phyloP scores from a whole-genome alignment of 2,888 invertebrate genomes.

The Drosophila borborema region DNA sequence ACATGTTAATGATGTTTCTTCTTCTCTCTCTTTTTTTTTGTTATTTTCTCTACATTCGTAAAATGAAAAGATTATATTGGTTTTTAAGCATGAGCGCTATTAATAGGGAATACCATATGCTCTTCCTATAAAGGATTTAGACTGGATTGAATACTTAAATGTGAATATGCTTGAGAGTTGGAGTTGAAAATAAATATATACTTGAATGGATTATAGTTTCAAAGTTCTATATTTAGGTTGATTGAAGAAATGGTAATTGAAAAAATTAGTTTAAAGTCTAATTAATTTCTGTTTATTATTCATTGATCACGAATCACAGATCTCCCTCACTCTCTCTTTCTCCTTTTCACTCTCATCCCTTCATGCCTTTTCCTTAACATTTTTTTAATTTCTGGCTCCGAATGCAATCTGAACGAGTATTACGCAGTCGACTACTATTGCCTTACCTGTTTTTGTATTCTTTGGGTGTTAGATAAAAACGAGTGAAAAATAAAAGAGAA shows the following conservation, averaged over 20 bases:
- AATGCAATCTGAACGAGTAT: background rate
- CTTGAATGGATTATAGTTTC: no score
- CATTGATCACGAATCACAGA: no score
- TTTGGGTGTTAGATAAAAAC: slow-evolving; percentile 53
- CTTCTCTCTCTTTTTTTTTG: background rate
- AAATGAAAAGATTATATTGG: background rate
- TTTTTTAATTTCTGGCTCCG: no score
- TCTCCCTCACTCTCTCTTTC: no score
- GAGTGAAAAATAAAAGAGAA: slow-evolving; percentile 11
- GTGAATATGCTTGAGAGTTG: background rate
- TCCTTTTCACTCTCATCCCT: no score
- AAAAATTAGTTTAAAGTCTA: no score
- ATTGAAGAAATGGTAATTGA: no score
- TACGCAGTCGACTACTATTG: background rate
- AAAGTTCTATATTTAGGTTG: no score
- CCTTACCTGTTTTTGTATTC: slow-evolving; percentile 14
- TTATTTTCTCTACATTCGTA: background rate
- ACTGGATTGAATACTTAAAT: background rate
- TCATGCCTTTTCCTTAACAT: no score
- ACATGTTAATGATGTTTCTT: slow-evolving; percentile 78
- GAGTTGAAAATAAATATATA: background rate
- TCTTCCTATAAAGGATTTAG: no score
- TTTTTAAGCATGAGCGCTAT: background rate
- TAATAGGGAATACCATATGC: background rate
- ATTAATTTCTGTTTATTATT: no score